A percentile compares a stretch with the other conserved stretches of the same genome.
These are phyloP conservation scores for Notoglanidium macrostoma DNA, from an alignment of 2,797 vertebrate species.

Conservation along the genomic window DNA sequence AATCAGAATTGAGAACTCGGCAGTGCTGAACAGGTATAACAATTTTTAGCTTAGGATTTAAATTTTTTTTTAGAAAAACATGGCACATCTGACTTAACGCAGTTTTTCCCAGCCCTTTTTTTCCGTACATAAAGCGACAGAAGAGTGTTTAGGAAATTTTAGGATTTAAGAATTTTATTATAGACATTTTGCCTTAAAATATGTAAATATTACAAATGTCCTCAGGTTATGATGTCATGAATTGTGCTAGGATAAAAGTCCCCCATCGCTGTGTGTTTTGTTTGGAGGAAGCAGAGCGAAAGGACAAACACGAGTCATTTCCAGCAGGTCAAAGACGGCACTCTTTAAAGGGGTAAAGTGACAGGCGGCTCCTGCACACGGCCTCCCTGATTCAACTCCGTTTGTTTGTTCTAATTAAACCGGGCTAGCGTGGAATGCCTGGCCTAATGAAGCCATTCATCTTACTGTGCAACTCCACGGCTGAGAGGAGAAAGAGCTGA, in stretches of 20 bases:
- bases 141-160: not conserved
- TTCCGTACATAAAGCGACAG: not conserved
- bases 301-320: not conserved
- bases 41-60: not conserved
- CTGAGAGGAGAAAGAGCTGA: constrained; percentile 56
- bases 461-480: constrained; percentile 27
- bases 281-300: not conserved
- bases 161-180: no score
- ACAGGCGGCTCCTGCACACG: constrained; percentile 44
- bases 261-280: not conserved
- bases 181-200: not conserved
- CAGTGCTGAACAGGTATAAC: not conserved
- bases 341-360: constrained; percentile 22
- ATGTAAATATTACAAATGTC: not conserved
- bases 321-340: constrained; percentile 5
- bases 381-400: constrained; percentile 57
- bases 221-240: not conserved
- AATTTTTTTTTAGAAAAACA: not conserved
- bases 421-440: constrained; percentile 60
- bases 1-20: not conserved
- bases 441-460: constrained; percentile 67
- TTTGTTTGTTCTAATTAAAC: constrained; percentile 75
- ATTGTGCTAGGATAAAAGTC: not conserved
- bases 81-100: not conserved
- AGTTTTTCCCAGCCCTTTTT: not conserved